phyloP scores from a whole-genome alignment of 2,888 invertebrate genomes.

The Sarcophaga variegata region DNA sequence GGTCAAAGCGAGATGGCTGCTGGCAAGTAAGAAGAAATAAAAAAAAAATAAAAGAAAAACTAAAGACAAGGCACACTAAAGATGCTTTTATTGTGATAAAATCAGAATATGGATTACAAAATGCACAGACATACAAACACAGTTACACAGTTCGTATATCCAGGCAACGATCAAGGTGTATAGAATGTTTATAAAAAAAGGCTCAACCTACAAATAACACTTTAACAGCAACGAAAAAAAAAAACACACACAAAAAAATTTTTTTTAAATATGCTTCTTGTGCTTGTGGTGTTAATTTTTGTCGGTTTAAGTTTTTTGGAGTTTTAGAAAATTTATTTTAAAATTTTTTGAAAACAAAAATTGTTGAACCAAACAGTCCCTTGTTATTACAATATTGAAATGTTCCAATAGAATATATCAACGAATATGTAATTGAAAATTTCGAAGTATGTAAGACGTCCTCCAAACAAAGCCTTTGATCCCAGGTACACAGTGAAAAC shows the following conservation, averaged over 20 bases:
- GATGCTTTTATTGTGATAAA: slow-evolving; percentile 71
- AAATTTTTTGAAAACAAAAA: not conserved
- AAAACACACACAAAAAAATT: not conserved
- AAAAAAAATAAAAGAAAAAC: not conserved
- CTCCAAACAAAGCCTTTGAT: too few relatives aligned
- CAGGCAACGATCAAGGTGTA: slow-evolving; percentile 37
- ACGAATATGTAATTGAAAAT: too few relatives aligned
- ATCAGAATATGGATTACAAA: slow-evolving; percentile 77
- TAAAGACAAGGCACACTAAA: slow-evolving; percentile 49
- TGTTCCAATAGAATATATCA: too few relatives aligned
- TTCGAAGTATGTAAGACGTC: too few relatives aligned
- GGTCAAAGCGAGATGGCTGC: slow-evolving; percentile 65
- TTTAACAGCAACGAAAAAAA: slow-evolving; percentile 30
- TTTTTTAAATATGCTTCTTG: not conserved
- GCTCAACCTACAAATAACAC: slow-evolving; percentile 66
- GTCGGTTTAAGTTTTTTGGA: slow-evolving; percentile 7
- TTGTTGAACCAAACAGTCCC: too few relatives aligned
- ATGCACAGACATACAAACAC: slow-evolving; percentile 56
- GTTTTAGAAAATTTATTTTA: not conserved
- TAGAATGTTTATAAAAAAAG: slow-evolving; percentile 53
- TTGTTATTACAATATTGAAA: too few relatives aligned
- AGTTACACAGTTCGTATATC: slow-evolving; percentile 7
- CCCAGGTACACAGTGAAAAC: too few relatives aligned
- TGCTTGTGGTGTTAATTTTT: slow-evolving; percentile 54
- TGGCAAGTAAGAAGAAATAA: slow-evolving; percentile 39